Conservation (phyloP, 2,797 vertebrate species). For the Anguilla megastoma region DNA sequence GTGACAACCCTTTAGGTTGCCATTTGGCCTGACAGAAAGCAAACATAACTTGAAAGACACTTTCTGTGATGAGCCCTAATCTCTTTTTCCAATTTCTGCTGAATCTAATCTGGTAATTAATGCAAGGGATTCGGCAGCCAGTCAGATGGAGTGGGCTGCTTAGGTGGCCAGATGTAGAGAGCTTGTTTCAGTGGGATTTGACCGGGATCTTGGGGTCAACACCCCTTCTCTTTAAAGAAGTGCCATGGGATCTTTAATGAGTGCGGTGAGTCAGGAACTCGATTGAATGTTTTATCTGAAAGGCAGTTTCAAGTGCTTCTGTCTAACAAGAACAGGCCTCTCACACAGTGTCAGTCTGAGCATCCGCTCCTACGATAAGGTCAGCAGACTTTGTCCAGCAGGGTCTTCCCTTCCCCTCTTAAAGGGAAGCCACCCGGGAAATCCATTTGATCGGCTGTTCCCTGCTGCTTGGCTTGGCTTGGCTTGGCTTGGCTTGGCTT, state of each 20-base stretch:
- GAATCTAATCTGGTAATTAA: background rate
- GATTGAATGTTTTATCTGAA: background rate
- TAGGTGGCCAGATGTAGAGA: background rate
- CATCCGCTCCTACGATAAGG: background rate
- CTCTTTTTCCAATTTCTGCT: background rate
- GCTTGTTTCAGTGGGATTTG: background rate
- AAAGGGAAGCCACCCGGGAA: background rate
- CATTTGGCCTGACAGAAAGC: background rate
- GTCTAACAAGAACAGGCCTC: background rate
- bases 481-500: too few relatives aligned
- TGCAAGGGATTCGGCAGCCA: background rate
- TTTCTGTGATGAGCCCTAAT: too few relatives aligned
- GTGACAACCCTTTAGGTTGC: background rate
- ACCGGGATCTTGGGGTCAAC: background rate
- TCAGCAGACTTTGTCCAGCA: background rate
- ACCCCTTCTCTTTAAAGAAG: background rate
- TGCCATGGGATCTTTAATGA: conserved; percentile 9
- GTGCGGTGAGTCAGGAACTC: background rate
- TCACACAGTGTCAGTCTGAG: background rate
- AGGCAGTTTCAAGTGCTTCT: background rate
- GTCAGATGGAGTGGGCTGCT: background rate
- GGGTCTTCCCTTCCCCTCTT: background rate
- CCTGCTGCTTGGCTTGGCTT: background rate
- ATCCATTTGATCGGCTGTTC: background rate
- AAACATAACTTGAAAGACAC: background rate